Conservation (phyloP, 2,113 vertebrate genomes). For the Myiozetetes cayanensis region DNA sequence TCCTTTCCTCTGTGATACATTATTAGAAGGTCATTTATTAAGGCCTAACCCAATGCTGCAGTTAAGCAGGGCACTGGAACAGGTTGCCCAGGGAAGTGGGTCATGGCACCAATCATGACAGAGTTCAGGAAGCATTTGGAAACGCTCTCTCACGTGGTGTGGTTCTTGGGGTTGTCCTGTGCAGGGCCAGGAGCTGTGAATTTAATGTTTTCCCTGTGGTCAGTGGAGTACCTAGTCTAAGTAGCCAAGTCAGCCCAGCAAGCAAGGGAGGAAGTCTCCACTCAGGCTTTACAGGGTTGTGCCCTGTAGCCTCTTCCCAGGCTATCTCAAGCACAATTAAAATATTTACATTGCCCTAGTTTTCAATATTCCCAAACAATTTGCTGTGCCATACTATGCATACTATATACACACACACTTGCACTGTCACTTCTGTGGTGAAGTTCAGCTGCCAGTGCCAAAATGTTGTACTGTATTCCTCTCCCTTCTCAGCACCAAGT, state of each 20-base stretch:
- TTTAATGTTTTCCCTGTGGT: background rate
- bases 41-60: background rate
- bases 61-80: background rate
- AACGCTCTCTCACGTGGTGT: background rate
- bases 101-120: background rate
- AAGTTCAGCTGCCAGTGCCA: background rate
- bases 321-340: background rate
- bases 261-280: background rate
- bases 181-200: background rate
- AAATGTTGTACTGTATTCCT: background rate
- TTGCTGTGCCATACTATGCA: fast-evolving
- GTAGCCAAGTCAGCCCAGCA: background rate
- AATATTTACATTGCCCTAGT: background rate
- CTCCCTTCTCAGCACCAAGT: background rate
- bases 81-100: background rate
- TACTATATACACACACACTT: too few species aligned
- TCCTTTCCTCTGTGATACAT: background rate
- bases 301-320: background rate
- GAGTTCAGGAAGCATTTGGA: background rate
- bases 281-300: background rate
- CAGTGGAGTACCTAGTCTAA: background rate
- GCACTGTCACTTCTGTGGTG: background rate
- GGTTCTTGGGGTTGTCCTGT: background rate
- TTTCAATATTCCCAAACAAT: background rate
- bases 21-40: background rate